phyloP scores from a whole-genome alignment of 1,140 invertebrate genomes.

The Coptotermes formosanus region DNA sequence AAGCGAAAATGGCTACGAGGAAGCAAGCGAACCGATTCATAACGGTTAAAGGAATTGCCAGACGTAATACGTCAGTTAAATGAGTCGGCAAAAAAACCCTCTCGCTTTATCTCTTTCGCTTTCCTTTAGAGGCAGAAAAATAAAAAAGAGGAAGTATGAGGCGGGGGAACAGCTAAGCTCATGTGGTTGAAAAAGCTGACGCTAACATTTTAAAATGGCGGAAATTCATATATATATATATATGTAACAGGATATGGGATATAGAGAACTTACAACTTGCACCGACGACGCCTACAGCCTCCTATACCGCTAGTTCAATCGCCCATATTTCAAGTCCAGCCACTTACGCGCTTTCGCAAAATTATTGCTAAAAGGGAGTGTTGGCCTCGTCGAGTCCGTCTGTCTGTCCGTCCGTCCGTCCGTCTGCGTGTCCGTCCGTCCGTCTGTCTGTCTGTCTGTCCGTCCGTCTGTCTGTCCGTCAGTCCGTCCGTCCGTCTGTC shows the following conservation, averaged over 20 bases:
- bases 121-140: neutral
- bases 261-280: neutral
- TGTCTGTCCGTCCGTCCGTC: too few relatives aligned
- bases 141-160: neutral
- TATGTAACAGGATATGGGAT: neutral
- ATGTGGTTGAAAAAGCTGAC: neutral
- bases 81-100: neutral
- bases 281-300: neutral
- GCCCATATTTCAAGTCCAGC: too few relatives aligned
- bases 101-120: too few relatives aligned
- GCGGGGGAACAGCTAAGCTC: neutral
- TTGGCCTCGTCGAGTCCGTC: too few relatives aligned
- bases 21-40: neutral
- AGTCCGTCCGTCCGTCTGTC: too few relatives aligned
- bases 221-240: neutral
- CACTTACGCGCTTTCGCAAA: too few relatives aligned
- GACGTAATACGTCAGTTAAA: slow-evolving; percentile 4
- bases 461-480: too few relatives aligned
- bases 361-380: too few relatives aligned
- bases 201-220: neutral
- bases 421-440: too few relatives aligned
- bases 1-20: too few relatives aligned
- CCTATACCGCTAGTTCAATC: too few relatives aligned
- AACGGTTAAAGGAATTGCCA: neutral
- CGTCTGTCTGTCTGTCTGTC: too few relatives aligned